These are phyloP conservation scores for Ophraella communa DNA, from an alignment of 2,888 invertebrate genomes.

Conservation along the genomic window DNA sequence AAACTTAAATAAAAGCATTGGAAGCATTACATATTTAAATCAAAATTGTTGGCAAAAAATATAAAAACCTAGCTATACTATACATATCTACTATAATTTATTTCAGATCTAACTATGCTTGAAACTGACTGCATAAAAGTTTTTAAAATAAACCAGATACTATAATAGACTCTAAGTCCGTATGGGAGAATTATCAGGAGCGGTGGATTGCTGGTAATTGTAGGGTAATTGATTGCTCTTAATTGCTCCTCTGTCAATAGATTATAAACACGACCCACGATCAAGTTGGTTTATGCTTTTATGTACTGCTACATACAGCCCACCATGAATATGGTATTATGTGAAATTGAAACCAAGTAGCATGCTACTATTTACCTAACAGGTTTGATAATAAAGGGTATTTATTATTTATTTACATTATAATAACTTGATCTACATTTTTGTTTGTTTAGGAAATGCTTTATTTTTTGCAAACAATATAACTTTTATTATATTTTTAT, in stretches of 20 bases:
- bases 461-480: too few relatives aligned
- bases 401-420: too few relatives aligned
- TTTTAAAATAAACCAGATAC: slow-evolving; percentile 30
- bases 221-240: slow-evolving; percentile 45
- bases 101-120: too few relatives aligned
- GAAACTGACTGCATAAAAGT: slow-evolving; percentile 16
- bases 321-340: slow-evolving; percentile 14
- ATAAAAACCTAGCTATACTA: too few relatives aligned
- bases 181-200: slow-evolving; percentile 31
- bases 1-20: too few relatives aligned
- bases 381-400: slow-evolving; percentile 10
- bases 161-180: slow-evolving; percentile 32
- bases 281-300: slow-evolving; percentile 34
- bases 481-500: too few relatives aligned
- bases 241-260: slow-evolving; percentile 46
- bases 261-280: slow-evolving; percentile 38
- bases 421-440: too few relatives aligned
- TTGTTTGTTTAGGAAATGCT: too few relatives aligned
- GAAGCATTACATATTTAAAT: too few relatives aligned
- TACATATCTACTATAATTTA: too few relatives aligned
- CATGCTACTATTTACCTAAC: slow-evolving; percentile 26
- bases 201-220: slow-evolving; percentile 38
- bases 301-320: slow-evolving; percentile 22
- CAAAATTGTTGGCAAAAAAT: too few relatives aligned
- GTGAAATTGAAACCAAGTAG: slow-evolving; percentile 6